These are phyloP conservation scores for Zoanthus solanderi DNA, from an alignment of 92 coral and sea anemone species.

Conservation along the genomic window DNA sequence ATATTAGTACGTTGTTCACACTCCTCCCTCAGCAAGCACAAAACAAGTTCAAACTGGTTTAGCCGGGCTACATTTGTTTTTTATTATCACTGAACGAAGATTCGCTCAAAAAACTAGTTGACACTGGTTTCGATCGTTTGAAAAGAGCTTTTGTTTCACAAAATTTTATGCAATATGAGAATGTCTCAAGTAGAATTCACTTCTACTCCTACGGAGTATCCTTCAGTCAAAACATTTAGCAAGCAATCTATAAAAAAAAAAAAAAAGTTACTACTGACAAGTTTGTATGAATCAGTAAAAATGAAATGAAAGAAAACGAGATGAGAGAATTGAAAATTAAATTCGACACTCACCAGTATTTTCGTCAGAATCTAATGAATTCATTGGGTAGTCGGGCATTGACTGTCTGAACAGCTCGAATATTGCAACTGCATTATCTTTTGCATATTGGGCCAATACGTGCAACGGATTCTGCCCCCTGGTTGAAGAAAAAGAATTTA, in stretches of 20 bases:
- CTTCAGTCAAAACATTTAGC: neutral
- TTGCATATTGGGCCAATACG: constrained; percentile 89
- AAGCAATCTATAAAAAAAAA: neutral
- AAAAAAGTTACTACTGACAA: neutral
- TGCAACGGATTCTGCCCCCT: constrained; percentile 98
- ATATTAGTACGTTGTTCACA: too few species aligned
- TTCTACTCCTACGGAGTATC: too few species aligned
- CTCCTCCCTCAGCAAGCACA: too few species aligned
- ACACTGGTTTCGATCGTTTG: too few species aligned
- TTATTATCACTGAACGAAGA: too few species aligned
- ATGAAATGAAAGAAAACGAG: neutral
- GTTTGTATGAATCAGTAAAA: neutral
- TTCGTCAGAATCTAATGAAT: constrained; percentile 88
- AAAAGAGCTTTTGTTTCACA: too few species aligned
- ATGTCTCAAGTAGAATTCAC: too few species aligned
- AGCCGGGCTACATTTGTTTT: too few species aligned
- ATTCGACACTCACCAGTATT: constrained; percentile 69
- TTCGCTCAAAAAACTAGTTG: too few species aligned
- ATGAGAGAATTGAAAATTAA: neutral
- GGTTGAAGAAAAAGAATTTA: neutral
- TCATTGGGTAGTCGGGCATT: constrained; percentile 92
- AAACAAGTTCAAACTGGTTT: too few species aligned
- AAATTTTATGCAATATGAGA: too few species aligned
- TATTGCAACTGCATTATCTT: constrained; percentile 91
- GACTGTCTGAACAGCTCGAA: constrained; percentile 90